Conservation (phyloP, 2,113 vertebrate genomes). For the Oncorhynchus nerka region DNA sequence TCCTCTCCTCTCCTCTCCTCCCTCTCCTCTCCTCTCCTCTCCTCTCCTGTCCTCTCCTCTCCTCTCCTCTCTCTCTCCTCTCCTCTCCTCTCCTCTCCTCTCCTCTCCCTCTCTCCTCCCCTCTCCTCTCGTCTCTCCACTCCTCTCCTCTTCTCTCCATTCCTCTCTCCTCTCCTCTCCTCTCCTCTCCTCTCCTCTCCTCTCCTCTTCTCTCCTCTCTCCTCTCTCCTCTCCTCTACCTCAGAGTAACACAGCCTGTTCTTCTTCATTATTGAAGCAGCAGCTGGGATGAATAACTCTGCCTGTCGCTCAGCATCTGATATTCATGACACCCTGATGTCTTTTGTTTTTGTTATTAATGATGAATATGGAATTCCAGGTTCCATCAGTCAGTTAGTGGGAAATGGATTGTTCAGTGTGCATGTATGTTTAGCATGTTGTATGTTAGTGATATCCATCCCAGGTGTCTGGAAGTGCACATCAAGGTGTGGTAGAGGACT, state of each 20-base stretch:
- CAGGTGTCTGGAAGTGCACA: conserved; percentile 24
- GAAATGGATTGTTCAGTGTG: not conserved
- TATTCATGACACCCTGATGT: conserved; percentile 16
- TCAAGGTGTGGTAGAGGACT: conserved; percentile 26
- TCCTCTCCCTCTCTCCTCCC: too few species aligned
- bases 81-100: too few species aligned
- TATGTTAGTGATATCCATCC: not conserved
- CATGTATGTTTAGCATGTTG: not conserved
- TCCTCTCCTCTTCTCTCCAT: too few species aligned
- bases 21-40: too few species aligned
- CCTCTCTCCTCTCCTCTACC: too few species aligned
- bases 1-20: too few species aligned
- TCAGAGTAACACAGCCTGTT: conserved; percentile 56
- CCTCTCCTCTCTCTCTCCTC: too few species aligned
- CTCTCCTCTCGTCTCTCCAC: too few species aligned
- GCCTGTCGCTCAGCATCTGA: conserved; percentile 1
- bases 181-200: too few species aligned
- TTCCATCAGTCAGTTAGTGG: not conserved
- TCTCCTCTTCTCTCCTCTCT: too few species aligned
- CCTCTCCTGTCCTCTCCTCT: too few species aligned
- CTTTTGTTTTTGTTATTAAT: conserved; percentile 22
- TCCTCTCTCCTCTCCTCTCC: too few species aligned
- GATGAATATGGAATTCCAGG: conserved; percentile 1
- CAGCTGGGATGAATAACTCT: conserved; percentile 6
- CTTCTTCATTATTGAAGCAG: conserved; percentile 40